These are phyloP conservation scores for Automeris io DNA, from an alignment of 2,888 invertebrate species.

Conservation along the genomic window DNA sequence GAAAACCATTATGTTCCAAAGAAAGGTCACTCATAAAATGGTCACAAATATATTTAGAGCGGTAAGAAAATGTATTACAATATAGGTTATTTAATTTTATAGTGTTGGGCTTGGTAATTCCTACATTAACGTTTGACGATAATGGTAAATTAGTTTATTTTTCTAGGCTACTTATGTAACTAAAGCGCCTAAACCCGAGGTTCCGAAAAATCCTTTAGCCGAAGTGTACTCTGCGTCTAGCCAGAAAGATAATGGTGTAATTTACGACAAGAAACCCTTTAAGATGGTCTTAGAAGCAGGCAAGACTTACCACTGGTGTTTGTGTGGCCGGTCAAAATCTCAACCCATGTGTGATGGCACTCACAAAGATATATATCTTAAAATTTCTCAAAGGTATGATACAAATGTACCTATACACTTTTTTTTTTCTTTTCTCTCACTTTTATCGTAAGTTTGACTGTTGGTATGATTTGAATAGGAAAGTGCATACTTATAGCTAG, in stretches of 20 bases:
- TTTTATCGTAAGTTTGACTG: not conserved
- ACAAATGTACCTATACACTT: slow-evolving; percentile 51
- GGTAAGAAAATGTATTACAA: slow-evolving; percentile 4
- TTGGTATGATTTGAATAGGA: slow-evolving; percentile 10
- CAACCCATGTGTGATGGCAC: slow-evolving; percentile 98
- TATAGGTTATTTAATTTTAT: slow-evolving; percentile 5
- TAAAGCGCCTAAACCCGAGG: slow-evolving; percentile 64
- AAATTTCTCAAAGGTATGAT: slow-evolving; percentile 82
- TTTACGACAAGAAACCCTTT: slow-evolving; percentile 94
- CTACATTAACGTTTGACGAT: not conserved
- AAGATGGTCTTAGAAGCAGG: slow-evolving; percentile 83
- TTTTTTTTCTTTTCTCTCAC: not conserved
- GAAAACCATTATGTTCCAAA: not conserved
- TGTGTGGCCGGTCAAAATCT: slow-evolving; percentile 93
- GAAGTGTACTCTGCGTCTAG: slow-evolving; percentile 75
- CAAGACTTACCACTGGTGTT: slow-evolving; percentile 93
- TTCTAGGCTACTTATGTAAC: slow-evolving; percentile 51
- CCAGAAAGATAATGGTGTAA: slow-evolving; percentile 84
- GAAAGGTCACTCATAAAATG: not conserved
- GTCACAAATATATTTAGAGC: not conserved
- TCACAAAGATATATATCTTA: slow-evolving; percentile 86
- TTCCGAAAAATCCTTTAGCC: slow-evolving; percentile 82
- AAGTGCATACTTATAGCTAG: too few relatives aligned
- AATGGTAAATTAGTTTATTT: slow-evolving; percentile 4
- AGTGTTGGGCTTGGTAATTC: not conserved